Evolutionary conservation across 2,888 invertebrate genomes (phyloP).

Genomic region (Hedya salicella): DNA sequence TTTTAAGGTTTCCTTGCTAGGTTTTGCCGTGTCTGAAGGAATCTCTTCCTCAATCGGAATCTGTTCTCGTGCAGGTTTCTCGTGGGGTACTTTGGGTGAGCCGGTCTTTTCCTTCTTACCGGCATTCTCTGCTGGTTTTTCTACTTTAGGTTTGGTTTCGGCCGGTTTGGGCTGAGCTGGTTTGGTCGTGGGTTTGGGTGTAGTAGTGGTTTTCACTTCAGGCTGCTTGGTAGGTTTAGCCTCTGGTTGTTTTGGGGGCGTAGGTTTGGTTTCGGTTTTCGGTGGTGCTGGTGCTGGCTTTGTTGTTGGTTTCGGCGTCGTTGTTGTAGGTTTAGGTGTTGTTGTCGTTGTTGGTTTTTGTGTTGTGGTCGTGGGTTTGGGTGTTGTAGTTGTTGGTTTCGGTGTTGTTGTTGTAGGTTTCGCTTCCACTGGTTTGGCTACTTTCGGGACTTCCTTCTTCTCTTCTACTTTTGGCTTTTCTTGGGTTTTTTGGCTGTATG

Average conservation of each 20-base stretch:
- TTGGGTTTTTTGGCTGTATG: slow-evolving; percentile 47
- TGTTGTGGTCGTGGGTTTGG: slow-evolving; percentile 46
- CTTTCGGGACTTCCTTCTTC: slow-evolving; percentile 50
- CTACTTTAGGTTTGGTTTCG: slow-evolving; percentile 45
- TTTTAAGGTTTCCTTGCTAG: slow-evolving; percentile 83
- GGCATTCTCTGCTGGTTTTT: slow-evolving; percentile 48
- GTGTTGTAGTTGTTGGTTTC: slow-evolving; percentile 47
- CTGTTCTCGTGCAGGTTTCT: slow-evolving; percentile 56
- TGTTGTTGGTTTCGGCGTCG: slow-evolving; percentile 46
- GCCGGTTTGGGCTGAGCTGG: slow-evolving; percentile 45
- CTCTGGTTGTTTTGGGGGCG: slow-evolving; percentile 48
- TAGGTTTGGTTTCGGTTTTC: slow-evolving; percentile 46
- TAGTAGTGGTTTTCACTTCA: slow-evolving; percentile 44
- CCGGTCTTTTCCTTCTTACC: slow-evolving; percentile 43
- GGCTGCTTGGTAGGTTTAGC: slow-evolving; percentile 41
- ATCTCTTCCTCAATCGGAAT: slow-evolving; percentile 84
- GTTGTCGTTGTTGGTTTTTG: slow-evolving; percentile 46
- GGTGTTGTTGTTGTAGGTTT: slow-evolving; percentile 43
- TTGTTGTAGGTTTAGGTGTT: slow-evolving; percentile 45
- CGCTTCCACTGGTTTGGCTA: slow-evolving; percentile 38
- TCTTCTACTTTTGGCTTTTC: slow-evolving; percentile 49
- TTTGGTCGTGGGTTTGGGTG: slow-evolving; percentile 10
- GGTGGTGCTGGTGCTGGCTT: slow-evolving; percentile 44
- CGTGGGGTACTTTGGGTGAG: slow-evolving; percentile 37
- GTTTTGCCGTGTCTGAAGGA: slow-evolving; percentile 81